Percentiles rank a stretch among this genome's conserved stretches.
Evolutionary conservation across 1,140 invertebrate species (phyloP).

Genomic region (Diprion similis): DNA sequence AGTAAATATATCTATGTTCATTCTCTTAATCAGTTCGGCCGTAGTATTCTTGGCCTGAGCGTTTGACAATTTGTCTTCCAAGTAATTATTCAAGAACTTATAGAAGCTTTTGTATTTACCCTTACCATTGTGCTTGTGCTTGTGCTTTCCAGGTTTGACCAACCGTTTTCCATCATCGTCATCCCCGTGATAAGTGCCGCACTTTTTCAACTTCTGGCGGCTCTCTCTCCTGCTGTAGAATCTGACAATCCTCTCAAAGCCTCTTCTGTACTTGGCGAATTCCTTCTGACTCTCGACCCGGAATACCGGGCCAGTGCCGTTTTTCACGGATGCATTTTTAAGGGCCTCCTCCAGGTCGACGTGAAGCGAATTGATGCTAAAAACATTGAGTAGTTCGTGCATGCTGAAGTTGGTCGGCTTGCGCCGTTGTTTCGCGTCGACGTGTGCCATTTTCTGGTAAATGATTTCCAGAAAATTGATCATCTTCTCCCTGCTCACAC

Average conservation of each 20-base stretch:
- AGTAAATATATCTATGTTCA: constrained; percentile 55
- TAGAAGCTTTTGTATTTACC: constrained; percentile 59
- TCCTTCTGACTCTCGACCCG: constrained; percentile 53
- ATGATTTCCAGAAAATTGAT: constrained; percentile 55
- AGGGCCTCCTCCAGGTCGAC: constrained; percentile 52
- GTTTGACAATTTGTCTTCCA: constrained; percentile 51
- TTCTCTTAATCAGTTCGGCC: constrained; percentile 50
- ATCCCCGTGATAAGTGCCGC: constrained; percentile 23
- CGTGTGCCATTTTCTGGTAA: constrained; percentile 54
- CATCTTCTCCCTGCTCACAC: constrained; percentile 47
- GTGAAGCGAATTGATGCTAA: constrained; percentile 59
- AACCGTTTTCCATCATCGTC: constrained; percentile 28
- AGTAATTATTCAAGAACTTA: constrained; percentile 57
- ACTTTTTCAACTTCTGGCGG: constrained; percentile 1
- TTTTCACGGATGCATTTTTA: constrained; percentile 36
- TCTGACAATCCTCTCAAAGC: constrained; percentile 56
- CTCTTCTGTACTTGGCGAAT: constrained; percentile 54
- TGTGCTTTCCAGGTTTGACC: constrained; percentile 31
- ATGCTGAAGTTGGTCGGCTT: constrained; percentile 51
- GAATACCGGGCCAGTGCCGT: constrained; percentile 40
- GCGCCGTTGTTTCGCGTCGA: constrained; percentile 51
- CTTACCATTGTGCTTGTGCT: constrained; percentile 40
- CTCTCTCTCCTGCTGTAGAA: constrained; percentile 53
- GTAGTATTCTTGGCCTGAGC: constrained; percentile 49
- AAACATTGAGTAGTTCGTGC: constrained; percentile 57